Conservation (phyloP, 2,888 invertebrate genomes). For the Celastrina argiolus region DNA sequence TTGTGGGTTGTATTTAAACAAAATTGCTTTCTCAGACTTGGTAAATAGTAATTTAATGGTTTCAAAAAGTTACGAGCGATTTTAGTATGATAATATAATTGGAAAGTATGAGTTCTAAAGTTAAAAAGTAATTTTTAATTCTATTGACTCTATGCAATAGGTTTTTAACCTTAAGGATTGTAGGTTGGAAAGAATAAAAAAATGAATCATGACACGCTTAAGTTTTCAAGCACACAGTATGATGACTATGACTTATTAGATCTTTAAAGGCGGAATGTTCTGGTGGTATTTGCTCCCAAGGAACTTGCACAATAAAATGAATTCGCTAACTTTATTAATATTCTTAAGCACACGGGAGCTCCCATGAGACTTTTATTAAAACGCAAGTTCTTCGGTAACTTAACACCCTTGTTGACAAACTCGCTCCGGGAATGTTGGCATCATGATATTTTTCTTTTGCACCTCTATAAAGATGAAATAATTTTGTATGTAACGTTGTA, state of each 20-base stretch:
- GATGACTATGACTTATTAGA: neutral
- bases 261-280: neutral
- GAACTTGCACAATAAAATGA: slow-evolving; percentile 9
- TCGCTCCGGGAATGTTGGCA: slow-evolving; percentile 3
- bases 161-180: no score
- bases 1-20: no score
- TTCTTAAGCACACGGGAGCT: slow-evolving; percentile 13
- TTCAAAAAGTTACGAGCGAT: no score
- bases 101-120: no score
- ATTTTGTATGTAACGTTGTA: no score
- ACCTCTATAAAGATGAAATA: neutral
- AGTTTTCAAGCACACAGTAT: neutral
- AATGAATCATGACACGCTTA: neutral
- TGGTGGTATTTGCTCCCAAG: neutral
- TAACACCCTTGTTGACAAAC: slow-evolving; percentile 17
- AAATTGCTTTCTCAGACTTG: no score
- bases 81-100: no score
- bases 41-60: no score
- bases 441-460: slow-evolving; percentile 6
- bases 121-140: no score
- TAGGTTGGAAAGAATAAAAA: no score
- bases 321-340: slow-evolving; percentile 13
- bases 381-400: slow-evolving; percentile 12
- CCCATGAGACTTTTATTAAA: slow-evolving; percentile 21
- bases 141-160: no score